A percentile compares a stretch with the other conserved stretches of the same genome.
Conservation (phyloP, 2,888 invertebrate genomes). For the Troides helena region DNA sequence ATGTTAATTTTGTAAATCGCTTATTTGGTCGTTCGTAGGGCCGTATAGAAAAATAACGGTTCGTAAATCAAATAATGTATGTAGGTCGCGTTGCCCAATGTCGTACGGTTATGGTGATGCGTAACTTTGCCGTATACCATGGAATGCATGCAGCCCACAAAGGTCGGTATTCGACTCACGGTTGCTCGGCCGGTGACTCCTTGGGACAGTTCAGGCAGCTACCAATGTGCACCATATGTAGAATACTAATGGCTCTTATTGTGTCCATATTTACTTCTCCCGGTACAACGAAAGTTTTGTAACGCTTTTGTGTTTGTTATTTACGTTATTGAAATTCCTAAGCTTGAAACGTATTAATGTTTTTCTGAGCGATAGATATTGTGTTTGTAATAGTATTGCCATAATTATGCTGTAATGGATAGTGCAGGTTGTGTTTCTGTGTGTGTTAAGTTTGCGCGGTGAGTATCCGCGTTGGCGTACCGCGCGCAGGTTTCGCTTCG, state of each 20-base stretch:
- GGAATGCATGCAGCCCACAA: constrained; percentile 57
- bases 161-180: constrained; percentile 67
- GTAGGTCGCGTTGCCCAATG: constrained; percentile 65
- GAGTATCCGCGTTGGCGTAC: constrained; percentile 47
- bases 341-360: background rate
- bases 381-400: constrained; percentile 13
- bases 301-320: constrained; percentile 62
- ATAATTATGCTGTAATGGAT: constrained; percentile 37
- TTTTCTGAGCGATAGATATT: background rate
- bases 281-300: constrained; percentile 69
- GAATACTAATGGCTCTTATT: constrained; percentile 73
- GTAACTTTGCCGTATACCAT: constrained; percentile 53
- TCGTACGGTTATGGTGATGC: constrained; percentile 59
- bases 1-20: background rate
- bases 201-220: constrained; percentile 65
- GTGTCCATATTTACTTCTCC: constrained; percentile 55
- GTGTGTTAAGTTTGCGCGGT: constrained; percentile 40
- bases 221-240: constrained; percentile 52
- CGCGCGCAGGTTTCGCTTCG: constrained; percentile 62
- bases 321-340: background rate
- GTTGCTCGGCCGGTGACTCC: constrained; percentile 71
- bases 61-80: constrained; percentile 62
- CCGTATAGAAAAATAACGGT: constrained; percentile 62
- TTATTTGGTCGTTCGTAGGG: constrained; percentile 37
- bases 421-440: background rate